A percentile compares a stretch with the other conserved stretches of the same genome.
phyloP scores from a whole-genome alignment of 2,888 invertebrate species.

The Nymphalis urticae region DNA sequence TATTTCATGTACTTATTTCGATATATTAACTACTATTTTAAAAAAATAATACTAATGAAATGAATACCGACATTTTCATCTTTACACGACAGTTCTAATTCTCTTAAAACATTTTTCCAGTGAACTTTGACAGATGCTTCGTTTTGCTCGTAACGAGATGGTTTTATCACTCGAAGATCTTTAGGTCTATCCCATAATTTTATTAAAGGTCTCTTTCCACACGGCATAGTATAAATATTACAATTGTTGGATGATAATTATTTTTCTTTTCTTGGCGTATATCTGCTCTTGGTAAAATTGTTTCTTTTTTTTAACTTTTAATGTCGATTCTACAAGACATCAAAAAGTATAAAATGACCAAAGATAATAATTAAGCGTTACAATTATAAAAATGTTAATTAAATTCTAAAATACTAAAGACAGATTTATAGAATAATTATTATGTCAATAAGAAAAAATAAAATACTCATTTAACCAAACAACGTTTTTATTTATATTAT shows the following conservation, averaged over 20 bases:
- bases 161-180: conserved; percentile 54
- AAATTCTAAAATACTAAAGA: too few species aligned
- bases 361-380: too few species aligned
- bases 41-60: not conserved
- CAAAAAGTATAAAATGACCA: not conserved
- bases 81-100: conserved; percentile 67
- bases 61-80: conserved; percentile 68
- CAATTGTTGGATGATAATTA: not conserved
- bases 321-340: not conserved
- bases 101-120: conserved; percentile 66
- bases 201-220: conserved; percentile 61
- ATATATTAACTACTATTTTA: too few species aligned
- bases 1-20: too few species aligned
- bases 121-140: conserved; percentile 70
- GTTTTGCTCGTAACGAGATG: conserved; percentile 68
- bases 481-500: too few species aligned
- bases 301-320: not conserved
- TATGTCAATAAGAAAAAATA: too few species aligned
- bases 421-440: too few species aligned
- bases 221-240: conserved; percentile 55
- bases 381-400: too few species aligned
- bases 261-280: too few species aligned
- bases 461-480: too few species aligned
- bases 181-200: conserved; percentile 67
- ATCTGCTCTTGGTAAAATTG: too few species aligned